Conservation (phyloP, 1,140 invertebrate genomes). For the Galendromus occidentalis region DNA sequence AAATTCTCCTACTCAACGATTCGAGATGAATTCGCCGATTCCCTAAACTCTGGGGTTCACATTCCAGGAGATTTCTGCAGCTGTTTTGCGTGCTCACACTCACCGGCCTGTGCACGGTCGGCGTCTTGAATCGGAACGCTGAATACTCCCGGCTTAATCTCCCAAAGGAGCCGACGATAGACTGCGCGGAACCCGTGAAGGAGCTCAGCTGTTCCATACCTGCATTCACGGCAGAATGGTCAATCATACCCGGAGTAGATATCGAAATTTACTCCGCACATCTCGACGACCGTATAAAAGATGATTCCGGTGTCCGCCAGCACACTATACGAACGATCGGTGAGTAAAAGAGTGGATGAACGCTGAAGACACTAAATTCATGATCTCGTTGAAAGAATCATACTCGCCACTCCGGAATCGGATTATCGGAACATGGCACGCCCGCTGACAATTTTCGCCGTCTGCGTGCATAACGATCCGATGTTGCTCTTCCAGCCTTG, state of each 20-base stretch:
- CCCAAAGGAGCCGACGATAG: neutral
- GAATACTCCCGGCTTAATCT: too few relatives aligned
- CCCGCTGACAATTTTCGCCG: too few relatives aligned
- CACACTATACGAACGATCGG: neutral
- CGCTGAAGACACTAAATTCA: too few relatives aligned
- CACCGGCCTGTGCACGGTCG: neutral
- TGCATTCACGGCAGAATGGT: slow-evolving; percentile 2
- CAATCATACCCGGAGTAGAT: neutral
- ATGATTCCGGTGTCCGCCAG: neutral
- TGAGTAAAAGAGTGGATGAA: too few relatives aligned
- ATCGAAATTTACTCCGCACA: neutral
- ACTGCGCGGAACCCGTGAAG: neutral
- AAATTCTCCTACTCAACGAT: too few relatives aligned
- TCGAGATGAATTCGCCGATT: too few relatives aligned
- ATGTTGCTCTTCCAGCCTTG: neutral
- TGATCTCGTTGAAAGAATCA: too few relatives aligned
- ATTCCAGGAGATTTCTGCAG: neutral
- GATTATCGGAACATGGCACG: too few relatives aligned
- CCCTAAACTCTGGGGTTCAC: neutral
- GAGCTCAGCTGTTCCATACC: neutral
- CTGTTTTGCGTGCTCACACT: neutral
- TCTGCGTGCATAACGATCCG: too few relatives aligned
- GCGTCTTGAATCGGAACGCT: neutral
- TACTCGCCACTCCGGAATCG: too few relatives aligned
- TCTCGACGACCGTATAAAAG: neutral